These are phyloP conservation scores for Platerodrilus igneus DNA, from an alignment of 2,888 invertebrate genomes.

Conservation along the genomic window DNA sequence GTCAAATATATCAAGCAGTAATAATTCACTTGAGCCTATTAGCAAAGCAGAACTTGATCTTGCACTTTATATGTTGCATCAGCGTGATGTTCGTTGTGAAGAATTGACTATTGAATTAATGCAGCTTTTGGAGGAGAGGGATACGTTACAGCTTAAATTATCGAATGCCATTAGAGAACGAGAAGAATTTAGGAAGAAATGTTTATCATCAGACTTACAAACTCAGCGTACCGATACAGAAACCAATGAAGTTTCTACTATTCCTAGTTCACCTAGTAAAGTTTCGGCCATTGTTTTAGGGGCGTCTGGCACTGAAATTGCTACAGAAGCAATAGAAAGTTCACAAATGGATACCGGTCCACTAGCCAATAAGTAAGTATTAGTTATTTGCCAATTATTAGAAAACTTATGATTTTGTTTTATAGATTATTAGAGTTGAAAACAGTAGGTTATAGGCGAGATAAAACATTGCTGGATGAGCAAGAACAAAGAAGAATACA, in stretches of 20 bases:
- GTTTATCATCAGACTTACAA: constrained; percentile 1
- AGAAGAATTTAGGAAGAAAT: constrained; percentile 54
- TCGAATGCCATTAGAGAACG: constrained; percentile 75
- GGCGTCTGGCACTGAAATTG: constrained; percentile 38
- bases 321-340: constrained; percentile 36
- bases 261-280: constrained; percentile 28
- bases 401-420: too few relatives aligned
- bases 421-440: constrained; percentile 69
- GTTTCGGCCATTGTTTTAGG: constrained; percentile 35
- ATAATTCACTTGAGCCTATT: too few relatives aligned
- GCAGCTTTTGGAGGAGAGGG: constrained; percentile 77
- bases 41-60: constrained; percentile 67
- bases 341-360: constrained; percentile 17
- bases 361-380: constrained; percentile 39
- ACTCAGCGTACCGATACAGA: too few relatives aligned
- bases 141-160: constrained; percentile 74
- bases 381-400: too few relatives aligned
- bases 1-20: too few relatives aligned
- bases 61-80: constrained; percentile 80
- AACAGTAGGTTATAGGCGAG: constrained; percentile 68
- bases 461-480: constrained; percentile 70
- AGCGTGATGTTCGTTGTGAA: constrained; percentile 80
- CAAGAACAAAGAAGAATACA: constrained; percentile 67
- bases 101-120: constrained; percentile 81
- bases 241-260: too few relatives aligned